Evolutionary conservation across 2,113 vertebrate genomes (phyloP), one percentile per base, ranked within the genome.

Genomic region (Pomatostomus ruficeps): DNA sequence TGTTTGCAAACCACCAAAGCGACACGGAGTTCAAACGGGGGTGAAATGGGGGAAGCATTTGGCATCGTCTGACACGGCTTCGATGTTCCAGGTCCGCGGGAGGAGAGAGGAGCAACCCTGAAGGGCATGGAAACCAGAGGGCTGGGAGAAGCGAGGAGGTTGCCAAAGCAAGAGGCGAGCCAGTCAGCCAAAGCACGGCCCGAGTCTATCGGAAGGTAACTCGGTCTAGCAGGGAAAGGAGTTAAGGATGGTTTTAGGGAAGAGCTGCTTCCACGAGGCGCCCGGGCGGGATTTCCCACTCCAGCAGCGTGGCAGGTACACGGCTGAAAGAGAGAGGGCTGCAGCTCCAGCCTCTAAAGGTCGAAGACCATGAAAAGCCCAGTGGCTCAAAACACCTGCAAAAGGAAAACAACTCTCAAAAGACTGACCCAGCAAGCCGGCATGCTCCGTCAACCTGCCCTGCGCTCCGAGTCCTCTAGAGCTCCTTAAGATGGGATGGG

Each of bases 321-420:
- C 28, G 49, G 91, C 95, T 97, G 93, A 91, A 96, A 96, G 94
- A 95, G 95, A 96, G 96, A 90, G 91, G 85, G 94, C 93, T 85
- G 89, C 94, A 88, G 94, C 95, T 96, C 95, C 96, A 93, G 91
- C 93, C 93, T 89, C 91, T 96, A 95, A 94, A 94, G 93, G 93
- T 88, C 76, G 94, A 96, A 95, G 95, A 94, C 85, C 91, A 90
- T 95, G 96, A 94, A 94, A 96, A 96, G 95, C 91, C 77, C 94
- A 88, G 83, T 61, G 76, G 91, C 95, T 96, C 95, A 95, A 96
- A 96, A 95, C 85, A 93, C 94, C 96, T 96, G 96, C 94, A 94
- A 96, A 97, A 96, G 96, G 95, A 97, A 96, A 97, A 96, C 91
- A 96, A 95, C 88, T 95, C 93, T 95, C 91, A 97, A 95, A 95